Base-by-base conservation (phyloP, 2,888 invertebrate genomes). In the Brachypterus glaber region DNA sequence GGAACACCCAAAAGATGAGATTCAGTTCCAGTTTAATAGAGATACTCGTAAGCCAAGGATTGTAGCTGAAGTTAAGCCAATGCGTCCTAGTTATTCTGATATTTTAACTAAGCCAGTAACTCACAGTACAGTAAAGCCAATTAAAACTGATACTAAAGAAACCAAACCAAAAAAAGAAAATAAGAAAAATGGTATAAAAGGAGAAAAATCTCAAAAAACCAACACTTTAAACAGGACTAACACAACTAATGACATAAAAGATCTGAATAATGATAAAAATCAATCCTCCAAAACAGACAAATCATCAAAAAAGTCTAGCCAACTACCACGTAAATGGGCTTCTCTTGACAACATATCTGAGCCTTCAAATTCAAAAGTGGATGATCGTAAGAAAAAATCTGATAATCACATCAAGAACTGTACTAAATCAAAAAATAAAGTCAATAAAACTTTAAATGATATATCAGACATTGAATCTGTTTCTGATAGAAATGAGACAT, bases 21-120 rank as follows among this genome's bases (percentile, higher is more conserved):
- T 57, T 21, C 53, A 54, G 39, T 73, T 73, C 50, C 71, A 72
- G 39, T 73, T 72, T 41, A 60, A 51, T 33, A 50, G 61, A 16
- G 71, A 69, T 46, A 70, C 64, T 41, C 76, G 76, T 50, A 82
- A 81, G 47, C 69, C 71, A 39, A 72, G 86, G 34, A 85, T 84
- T 60, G 78, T 87, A 1, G 87, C 86, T 24, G 87, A 87, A 66
- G 87, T 88, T 0, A 84, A 84, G 54, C 87, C 87, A 0, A 87
- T 87, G 86, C 73, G 87, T 36, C 86, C 87, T 33, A 80, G 83
- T 9, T 88, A 88, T 60, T 88, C 88, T 0, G 87, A 86, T 67
- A 85, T 88, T 4, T 59, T 88, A 27, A 79, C 84, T 17, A 88
- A 88, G 64, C 50, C 57, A 3, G 69, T 68, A 5, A 62, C 65